A percentile compares a stretch with the other conserved stretches of the same genome.
phyloP scores from a whole-genome alignment of 2,888 invertebrate species.

The Trimorus sp. region DNA sequence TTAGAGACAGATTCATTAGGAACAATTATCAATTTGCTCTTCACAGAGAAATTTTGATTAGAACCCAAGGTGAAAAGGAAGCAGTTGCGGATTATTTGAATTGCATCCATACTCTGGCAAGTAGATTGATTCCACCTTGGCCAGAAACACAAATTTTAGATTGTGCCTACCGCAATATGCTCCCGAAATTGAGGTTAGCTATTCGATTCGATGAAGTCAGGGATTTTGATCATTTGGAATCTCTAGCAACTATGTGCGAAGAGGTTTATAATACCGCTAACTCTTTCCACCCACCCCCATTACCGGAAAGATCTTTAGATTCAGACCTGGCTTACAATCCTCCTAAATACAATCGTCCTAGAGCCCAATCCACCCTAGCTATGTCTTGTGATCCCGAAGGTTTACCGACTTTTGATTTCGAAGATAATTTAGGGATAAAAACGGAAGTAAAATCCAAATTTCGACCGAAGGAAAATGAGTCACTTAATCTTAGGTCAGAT shows the following conservation, averaged over 20 bases:
- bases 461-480: no score
- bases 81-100: conserved; percentile 1
- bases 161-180: background rate
- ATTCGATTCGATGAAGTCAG: background rate
- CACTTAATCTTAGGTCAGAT: no score
- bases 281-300: background rate
- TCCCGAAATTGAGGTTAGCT: background rate
- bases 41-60: background rate
- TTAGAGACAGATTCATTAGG: no score
- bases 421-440: no score
- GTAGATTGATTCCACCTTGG: background rate
- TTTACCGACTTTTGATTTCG: no score
- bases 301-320: background rate
- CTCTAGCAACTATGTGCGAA: background rate
- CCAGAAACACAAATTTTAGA: background rate
- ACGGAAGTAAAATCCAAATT: no score
- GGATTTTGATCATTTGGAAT: background rate
- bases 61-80: background rate
- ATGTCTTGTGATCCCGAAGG: no score
- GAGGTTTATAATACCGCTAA: background rate
- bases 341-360: background rate
- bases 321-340: background rate
- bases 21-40: conserved; percentile 1
- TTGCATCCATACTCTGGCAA: background rate
- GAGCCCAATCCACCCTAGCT: no score